Percentiles rank a stretch among this genome's conserved stretches.
Conservation (phyloP, 2,797 vertebrate genomes). For the Chrysocyon brachyurus region DNA sequence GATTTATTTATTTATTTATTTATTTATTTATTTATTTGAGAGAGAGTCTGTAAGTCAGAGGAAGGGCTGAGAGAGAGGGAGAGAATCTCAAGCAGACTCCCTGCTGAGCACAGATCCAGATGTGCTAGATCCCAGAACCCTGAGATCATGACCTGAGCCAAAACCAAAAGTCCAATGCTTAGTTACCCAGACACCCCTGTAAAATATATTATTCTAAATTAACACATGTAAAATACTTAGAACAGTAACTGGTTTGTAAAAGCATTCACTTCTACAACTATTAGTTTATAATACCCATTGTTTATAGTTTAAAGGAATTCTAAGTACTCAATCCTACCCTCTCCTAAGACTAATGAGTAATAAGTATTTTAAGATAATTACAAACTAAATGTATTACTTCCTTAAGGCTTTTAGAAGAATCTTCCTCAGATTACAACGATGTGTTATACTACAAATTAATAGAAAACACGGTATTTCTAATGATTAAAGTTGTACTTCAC, state of each 20-base stretch:
- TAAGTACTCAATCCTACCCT: not conserved
- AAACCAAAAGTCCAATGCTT: not conserved
- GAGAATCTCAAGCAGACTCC: not conserved
- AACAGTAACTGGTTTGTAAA: not conserved
- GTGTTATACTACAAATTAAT: not conserved
- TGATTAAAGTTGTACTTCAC: slow-evolving; percentile 19
- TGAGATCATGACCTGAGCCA: not conserved
- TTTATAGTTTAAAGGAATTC: slow-evolving; percentile 17
- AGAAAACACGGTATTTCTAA: slow-evolving; percentile 2
- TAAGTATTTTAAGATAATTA: slow-evolving; percentile 11
- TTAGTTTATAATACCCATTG: slow-evolving; percentile 19
- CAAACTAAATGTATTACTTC: not conserved
- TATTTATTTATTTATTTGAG: not conserved
- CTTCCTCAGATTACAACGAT: not conserved
- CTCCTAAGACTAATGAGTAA: not conserved
- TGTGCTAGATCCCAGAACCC: not conserved
- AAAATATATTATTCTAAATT: slow-evolving; percentile 31
- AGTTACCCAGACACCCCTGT: not conserved
- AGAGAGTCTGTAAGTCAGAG: not conserved
- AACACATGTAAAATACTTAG: not conserved
- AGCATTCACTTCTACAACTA: slow-evolving; percentile 8
- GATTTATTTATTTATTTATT: not conserved
- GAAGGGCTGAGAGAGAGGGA: not conserved
- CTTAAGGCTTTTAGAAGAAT: slow-evolving; percentile 48
- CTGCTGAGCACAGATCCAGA: not conserved